Percentiles rank a stretch among this genome's conserved stretches.
Conservation (phyloP, 2,888 invertebrate genomes). For the Galerucella nymphaeae region DNA sequence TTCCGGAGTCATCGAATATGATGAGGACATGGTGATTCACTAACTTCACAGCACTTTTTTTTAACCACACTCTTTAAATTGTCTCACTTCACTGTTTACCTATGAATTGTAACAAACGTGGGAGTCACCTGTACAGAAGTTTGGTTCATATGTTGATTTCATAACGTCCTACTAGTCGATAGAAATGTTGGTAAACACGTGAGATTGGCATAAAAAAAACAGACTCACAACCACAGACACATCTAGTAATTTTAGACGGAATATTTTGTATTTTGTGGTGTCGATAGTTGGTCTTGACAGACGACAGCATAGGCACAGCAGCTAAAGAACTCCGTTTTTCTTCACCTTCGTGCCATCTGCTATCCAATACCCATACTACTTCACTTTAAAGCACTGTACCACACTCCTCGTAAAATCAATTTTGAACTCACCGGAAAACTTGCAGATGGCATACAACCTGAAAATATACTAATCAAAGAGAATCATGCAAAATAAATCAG, state of each 20-base stretch:
- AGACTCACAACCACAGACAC: conserved; percentile 38
- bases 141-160: conserved; percentile 55
- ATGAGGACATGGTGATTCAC: conserved; percentile 69
- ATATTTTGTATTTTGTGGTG: conserved; percentile 39
- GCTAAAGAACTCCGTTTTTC: conserved; percentile 16
- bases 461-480: not conserved
- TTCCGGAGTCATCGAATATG: conserved; percentile 74
- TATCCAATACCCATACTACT: not conserved
- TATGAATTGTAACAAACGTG: conserved; percentile 57
- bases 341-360: conserved; percentile 24
- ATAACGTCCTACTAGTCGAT: conserved; percentile 56
- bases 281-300: conserved; percentile 43
- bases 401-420: not conserved
- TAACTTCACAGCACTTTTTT: conserved; percentile 43
- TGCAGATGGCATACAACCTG: not conserved
- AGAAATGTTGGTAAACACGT: conserved; percentile 60
- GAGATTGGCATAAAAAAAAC: conserved; percentile 49
- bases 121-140: conserved; percentile 54
- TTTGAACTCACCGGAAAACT: not conserved
- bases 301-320: conserved; percentile 26
- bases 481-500: not conserved
- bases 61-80: conserved; percentile 43
- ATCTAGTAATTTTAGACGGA: conserved; percentile 43
- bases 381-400: not conserved
- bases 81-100: conserved; percentile 57